Conservation (phyloP, 2,888 invertebrate species). For the Microdon myrmicae region DNA sequence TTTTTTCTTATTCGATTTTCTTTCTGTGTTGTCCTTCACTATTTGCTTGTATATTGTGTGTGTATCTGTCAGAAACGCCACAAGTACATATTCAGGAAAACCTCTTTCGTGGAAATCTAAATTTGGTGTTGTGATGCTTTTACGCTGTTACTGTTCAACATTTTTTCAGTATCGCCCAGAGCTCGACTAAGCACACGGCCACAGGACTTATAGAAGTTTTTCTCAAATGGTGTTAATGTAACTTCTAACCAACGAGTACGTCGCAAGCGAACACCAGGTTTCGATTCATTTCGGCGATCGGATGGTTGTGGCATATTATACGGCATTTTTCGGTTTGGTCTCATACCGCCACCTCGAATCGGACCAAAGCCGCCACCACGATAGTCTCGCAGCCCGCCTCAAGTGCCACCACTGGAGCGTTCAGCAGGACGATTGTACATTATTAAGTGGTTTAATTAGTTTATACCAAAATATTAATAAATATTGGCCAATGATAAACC, state of each 20-base stretch:
- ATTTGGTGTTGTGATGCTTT: slow-evolving; percentile 85
- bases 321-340: slow-evolving; percentile 53
- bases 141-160: slow-evolving; percentile 81
- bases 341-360: slow-evolving; percentile 55
- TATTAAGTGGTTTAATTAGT: slow-evolving; percentile 3
- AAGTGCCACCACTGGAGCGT: slow-evolving; percentile 55
- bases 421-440: slow-evolving; percentile 68
- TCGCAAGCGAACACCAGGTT: slow-evolving; percentile 81
- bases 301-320: slow-evolving; percentile 51
- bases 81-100: slow-evolving; percentile 86
- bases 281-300: slow-evolving; percentile 58
- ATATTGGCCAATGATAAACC: no score
- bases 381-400: slow-evolving; percentile 59
- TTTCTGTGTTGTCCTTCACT: no score
- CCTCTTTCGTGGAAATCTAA: slow-evolving; percentile 90
- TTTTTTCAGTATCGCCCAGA: slow-evolving; percentile 79
- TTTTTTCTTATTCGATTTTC: no score
- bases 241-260: slow-evolving; percentile 90
- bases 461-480: no score
- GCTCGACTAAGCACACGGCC: slow-evolving; percentile 75
- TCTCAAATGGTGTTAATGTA: slow-evolving; percentile 85
- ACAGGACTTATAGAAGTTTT: slow-evolving; percentile 92
- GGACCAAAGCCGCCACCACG: slow-evolving; percentile 64
- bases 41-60: no score
- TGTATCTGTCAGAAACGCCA: no score